Evolutionary conservation across 2,797 vertebrate genomes (phyloP), one percentile per base, ranked within the genome.

Genomic region (Catharus ustulatus): DNA sequence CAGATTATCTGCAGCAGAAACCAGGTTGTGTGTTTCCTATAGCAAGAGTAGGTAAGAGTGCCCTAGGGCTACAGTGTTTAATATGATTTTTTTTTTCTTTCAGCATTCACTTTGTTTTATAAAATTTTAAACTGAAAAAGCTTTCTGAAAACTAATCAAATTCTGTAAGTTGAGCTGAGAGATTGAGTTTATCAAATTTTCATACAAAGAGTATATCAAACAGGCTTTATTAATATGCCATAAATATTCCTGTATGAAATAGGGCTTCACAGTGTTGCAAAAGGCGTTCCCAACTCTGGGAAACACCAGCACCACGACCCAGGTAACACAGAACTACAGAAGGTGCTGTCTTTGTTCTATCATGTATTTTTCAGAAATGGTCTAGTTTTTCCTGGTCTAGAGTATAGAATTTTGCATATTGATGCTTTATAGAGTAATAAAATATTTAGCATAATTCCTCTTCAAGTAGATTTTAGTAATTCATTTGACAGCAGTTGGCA

Each of bases 1-100:
- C 85, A 88, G 93, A 93, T 96, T 79, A 82, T 94, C 87, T 69
- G 61, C 77, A 96, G 45, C 59, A 90, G 83, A 93, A 94, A 84
- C 61, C 34, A 63, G 71, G 54, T 67, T 73, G 16, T 40, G 10
- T 48, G 13, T 55, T 89, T 89, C 68, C 21, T 54, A 30, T 23
- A 69, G 62, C 40, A 57, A 34, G 45, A 68, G 32, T 38, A 77
- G 84, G 61, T 68, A 84, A 30, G 36, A 11, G n/a, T 90, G 36
- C 73, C 73, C 24, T 38, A 26, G 46, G 67, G 48, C 77, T 90
- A 27, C n/a, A 14, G 14, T 40, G 16, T 62, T 59, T 74, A 66
- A 34, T 9, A 2, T 75, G 38, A 8, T 46, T 66, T 59, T 46
- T 38, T 66, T 58, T 61, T 66, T 30, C 19, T 74, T 76, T 77